These are phyloP conservation scores for Mungos mungo DNA, from an alignment of 2,113 vertebrate genomes.

Conservation along the genomic window DNA sequence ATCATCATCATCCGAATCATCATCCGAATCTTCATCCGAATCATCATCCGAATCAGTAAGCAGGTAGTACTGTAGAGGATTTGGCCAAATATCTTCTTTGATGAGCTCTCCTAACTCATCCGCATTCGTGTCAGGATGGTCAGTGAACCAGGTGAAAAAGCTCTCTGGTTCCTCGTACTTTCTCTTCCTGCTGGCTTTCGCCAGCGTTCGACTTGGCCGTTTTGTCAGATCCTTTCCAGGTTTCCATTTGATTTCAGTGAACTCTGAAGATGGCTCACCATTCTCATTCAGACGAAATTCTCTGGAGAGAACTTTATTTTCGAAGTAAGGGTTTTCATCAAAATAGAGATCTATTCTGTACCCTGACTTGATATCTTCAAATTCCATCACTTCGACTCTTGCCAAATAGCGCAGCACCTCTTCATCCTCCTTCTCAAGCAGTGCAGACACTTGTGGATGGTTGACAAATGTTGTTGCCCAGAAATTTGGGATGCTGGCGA, in stretches of 20 bases:
- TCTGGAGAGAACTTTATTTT: conserved; percentile 99
- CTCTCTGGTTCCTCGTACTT: no score
- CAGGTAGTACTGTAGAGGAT: conserved; percentile 98
- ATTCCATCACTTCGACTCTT: conserved; percentile 99
- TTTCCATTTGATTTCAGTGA: conserved; percentile 99
- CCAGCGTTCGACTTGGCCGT: conserved; percentile 94
- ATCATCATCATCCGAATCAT: no score
- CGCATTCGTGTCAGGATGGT: no score
- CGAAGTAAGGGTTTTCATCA: conserved; percentile 99
- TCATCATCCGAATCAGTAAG: conserved; percentile 98
- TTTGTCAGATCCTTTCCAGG: conserved; percentile 99
- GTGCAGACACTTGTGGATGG: conserved; percentile 99
- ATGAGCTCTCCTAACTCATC: no score
- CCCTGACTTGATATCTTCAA: conserved; percentile 99
- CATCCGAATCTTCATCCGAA: no score
- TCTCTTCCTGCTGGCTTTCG: no score
- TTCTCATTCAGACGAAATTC: conserved; percentile 99
- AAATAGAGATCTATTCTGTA: conserved; percentile 99
- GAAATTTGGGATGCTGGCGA: conserved; percentile 99
- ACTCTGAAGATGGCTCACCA: conserved; percentile 98
- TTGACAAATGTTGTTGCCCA: conserved; percentile 99
- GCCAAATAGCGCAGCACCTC: conserved; percentile 99
- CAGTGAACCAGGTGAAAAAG: no score
- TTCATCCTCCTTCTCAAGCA: conserved; percentile 98
- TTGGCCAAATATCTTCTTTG: conserved; percentile 95